Conservation (phyloP, 2,888 invertebrate species). For the Choristoneura rosaceana region DNA sequence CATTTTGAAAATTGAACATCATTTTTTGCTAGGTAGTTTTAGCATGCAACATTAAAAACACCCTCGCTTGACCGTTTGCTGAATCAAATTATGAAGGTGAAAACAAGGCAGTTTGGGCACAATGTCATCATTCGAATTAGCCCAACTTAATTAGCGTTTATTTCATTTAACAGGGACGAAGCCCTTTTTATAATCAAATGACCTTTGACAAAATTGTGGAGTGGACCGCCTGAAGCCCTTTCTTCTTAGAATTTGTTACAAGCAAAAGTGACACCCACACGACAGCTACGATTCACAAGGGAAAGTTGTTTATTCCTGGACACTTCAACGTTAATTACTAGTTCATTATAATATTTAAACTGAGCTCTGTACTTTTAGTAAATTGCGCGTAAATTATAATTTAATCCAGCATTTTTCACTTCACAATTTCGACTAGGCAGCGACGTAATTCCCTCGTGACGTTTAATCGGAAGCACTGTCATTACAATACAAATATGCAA, state of each 20-base stretch:
- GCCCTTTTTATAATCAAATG: slow-evolving; percentile 37
- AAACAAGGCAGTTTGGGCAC: slow-evolving; percentile 30
- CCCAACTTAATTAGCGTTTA: slow-evolving; percentile 39
- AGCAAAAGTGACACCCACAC: slow-evolving; percentile 19
- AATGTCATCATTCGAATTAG: slow-evolving; percentile 36
- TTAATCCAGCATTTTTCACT: neutral
- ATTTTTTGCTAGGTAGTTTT: no score
- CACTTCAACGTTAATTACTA: neutral
- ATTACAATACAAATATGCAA: neutral
- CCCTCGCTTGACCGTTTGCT: slow-evolving; percentile 4
- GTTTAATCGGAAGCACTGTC: neutral
- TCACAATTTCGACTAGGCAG: neutral
- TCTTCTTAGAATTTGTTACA: slow-evolving; percentile 27
- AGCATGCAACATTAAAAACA: no score
- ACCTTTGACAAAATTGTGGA: slow-evolving; percentile 33
- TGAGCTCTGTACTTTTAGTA: neutral
- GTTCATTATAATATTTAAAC: neutral
- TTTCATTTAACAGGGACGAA: slow-evolving; percentile 37
- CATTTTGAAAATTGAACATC: no score
- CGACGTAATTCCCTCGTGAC: neutral
- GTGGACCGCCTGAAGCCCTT: slow-evolving; percentile 24
- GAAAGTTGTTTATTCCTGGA: neutral
- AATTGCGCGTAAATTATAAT: neutral
- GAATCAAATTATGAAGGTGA: slow-evolving; percentile 34
- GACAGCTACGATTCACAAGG: slow-evolving; percentile 5